Conservation (phyloP, 2,797 vertebrate genomes). For the Tapera naevia region DNA sequence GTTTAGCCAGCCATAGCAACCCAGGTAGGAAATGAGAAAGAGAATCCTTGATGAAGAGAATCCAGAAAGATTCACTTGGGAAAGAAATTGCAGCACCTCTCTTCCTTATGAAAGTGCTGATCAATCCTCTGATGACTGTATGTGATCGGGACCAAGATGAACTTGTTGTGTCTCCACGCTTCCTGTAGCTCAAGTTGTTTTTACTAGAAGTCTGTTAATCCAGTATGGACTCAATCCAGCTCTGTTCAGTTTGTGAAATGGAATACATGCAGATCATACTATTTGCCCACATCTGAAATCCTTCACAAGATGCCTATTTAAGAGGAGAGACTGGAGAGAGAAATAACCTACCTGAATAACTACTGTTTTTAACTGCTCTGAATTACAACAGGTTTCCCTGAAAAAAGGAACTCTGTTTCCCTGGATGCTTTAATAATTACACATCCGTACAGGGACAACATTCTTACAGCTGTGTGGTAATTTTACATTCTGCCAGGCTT, state of each 20-base stretch:
- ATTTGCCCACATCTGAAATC: conserved; percentile 41
- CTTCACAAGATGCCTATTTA: not conserved
- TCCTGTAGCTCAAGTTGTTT: not conserved
- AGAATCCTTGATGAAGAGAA: not conserved
- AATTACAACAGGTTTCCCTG: not conserved
- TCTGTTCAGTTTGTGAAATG: conserved; percentile 30
- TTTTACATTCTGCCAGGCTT: not conserved
- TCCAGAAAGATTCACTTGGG: not conserved
- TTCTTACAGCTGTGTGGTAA: not conserved
- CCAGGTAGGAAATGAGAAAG: not conserved
- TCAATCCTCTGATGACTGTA: fast-evolving
- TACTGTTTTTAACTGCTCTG: not conserved
- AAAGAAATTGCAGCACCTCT: not conserved
- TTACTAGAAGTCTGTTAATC: conserved; percentile 32
- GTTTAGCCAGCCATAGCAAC: not conserved
- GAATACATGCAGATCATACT: conserved; percentile 3
- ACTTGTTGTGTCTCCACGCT: not conserved
- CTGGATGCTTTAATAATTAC: conserved; percentile 34
- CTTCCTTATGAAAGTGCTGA: not conserved
- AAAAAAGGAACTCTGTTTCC: not conserved
- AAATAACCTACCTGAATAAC: not conserved
- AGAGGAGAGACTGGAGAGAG: not conserved
- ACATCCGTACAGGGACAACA: not conserved
- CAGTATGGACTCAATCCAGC: not conserved
- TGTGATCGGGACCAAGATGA: not conserved